Base-by-base conservation (phyloP, 2,113 vertebrate genomes). In the Morone chrysops region DNA sequence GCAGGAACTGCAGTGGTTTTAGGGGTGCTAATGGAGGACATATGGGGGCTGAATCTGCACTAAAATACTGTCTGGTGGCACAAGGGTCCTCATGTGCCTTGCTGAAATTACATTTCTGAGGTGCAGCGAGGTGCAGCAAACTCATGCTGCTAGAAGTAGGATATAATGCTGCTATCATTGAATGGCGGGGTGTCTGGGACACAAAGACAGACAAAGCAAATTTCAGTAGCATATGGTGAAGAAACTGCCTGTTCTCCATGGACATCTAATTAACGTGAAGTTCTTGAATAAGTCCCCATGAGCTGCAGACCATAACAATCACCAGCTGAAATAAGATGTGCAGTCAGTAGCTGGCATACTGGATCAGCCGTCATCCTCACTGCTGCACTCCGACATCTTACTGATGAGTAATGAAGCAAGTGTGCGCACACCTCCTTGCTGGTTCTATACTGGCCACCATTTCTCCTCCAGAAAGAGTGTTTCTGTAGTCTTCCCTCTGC, bases 191-290 rank as follows among this genome's bases (percentile, higher is more conserved):
- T 80, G 78, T 78, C 31, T 70, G 80, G 17, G 74, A 80, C 62
- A 70, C 61, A 71, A 60, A 86, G 78, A 81, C 38, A 81, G 75
- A 87, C 78, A 79, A 76, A 86, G 80, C 41, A 78, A 54, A 81
- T 77, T 60, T 84, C 75, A 2, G 74, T 36, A 84, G 79, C 92
- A 91, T 90, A 83, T 91, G 88, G 91, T 59, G 81, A 81, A 73
- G 63, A 78, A 83, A 70, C 68, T 40, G 82, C 38, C 61, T 75
- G 50, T 62, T 90, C 90, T 91, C 90, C 25, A 72, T 18, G 70
- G 91, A 90, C 54, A 2, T 73, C 71, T 87, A 82, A 91, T 91
- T 91, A 92, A 78, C 83, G 89, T 85, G 62, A 78, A 70, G 80
- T 85, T 86, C 60, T 47, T 69, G n/a, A 89, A 84, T 84, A 86